phyloP scores from a whole-genome alignment of 2,888 invertebrate genomes.

The Heteromurus nitidus region DNA sequence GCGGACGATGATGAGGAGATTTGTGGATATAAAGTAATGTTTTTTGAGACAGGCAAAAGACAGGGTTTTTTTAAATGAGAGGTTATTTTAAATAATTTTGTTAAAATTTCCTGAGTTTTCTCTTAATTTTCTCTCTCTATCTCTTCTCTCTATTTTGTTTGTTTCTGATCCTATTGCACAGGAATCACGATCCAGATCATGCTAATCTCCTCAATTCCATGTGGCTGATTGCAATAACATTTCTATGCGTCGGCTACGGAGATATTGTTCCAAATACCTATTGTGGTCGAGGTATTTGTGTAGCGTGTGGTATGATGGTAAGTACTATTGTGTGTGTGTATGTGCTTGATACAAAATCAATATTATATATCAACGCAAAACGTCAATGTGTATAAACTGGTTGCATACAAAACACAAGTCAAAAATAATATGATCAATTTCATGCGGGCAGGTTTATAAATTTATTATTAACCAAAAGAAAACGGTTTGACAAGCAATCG shows the following conservation, averaged over 20 bases:
- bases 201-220: conserved; percentile 99
- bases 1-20: neutral
- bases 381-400: neutral
- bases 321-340: conserved; percentile 78
- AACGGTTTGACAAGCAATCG: too few relatives aligned
- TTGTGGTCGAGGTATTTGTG: conserved; percentile 99
- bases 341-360: too few relatives aligned
- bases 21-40: conserved; percentile 7
- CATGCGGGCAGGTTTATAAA: too few relatives aligned
- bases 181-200: conserved; percentile 99
- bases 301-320: conserved; percentile 99
- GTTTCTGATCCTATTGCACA: conserved; percentile 75
- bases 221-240: conserved; percentile 91
- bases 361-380: too few relatives aligned
- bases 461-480: too few relatives aligned
- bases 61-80: too few relatives aligned
- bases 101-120: too few relatives aligned
- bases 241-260: conserved; percentile 99
- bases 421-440: too few relatives aligned
- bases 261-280: conserved; percentile 99
- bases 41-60: too few relatives aligned
- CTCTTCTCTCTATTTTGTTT: conserved; percentile 45
- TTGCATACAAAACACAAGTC: neutral
- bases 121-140: neutral
- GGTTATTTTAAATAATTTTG: too few relatives aligned